Conservation (phyloP, 2,797 vertebrate species). For the Liasis olivaceus region DNA sequence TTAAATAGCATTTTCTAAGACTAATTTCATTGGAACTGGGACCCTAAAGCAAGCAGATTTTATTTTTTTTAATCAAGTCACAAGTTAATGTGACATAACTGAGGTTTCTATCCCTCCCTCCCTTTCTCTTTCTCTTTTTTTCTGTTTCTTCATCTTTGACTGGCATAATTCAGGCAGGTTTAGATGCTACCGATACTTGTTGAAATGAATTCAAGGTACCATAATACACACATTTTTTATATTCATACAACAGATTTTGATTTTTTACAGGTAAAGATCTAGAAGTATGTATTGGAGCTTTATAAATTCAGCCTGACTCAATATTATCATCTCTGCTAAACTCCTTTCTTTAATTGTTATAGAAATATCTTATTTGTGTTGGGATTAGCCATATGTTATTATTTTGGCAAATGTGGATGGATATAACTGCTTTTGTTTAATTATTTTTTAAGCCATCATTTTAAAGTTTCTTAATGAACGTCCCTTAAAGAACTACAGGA, state of each 20-base stretch:
- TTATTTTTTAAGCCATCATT: neutral
- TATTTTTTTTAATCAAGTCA: too few species aligned
- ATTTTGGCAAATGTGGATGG: neutral
- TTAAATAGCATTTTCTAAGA: neutral
- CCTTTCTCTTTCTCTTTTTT: too few species aligned
- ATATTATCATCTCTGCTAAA: neutral
- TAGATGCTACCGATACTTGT: too few species aligned
- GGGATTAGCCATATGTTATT: neutral
- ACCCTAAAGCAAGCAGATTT: too few species aligned
- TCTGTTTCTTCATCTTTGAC: too few species aligned
- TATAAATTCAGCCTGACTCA: too few species aligned
- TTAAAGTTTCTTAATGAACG: neutral
- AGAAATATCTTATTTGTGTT: neutral
- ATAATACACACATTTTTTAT: too few species aligned
- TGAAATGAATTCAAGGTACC: too few species aligned
- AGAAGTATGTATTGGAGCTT: neutral
- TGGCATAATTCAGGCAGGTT: too few species aligned
- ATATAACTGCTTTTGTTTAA: neutral
- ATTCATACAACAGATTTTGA: neutral
- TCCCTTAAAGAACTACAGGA: neutral
- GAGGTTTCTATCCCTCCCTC: too few species aligned
- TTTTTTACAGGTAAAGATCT: neutral
- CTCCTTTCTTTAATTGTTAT: neutral
- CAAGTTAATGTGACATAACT: too few species aligned
- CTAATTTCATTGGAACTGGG: too few species aligned